Conservation (phyloP, 2,797 vertebrate species). For the Eremophila alpestris region DNA sequence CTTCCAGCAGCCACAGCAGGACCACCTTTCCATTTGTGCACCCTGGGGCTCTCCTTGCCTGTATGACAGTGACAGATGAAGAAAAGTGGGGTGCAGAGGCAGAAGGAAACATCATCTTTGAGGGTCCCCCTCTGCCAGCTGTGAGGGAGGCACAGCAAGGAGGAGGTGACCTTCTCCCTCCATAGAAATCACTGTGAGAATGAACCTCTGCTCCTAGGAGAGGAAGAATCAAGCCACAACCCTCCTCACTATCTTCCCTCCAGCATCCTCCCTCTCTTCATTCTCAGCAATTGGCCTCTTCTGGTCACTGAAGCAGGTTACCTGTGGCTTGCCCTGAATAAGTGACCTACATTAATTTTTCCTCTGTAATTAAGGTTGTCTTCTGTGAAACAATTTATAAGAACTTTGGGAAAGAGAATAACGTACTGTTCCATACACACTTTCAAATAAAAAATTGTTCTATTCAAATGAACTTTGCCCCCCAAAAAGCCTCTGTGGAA, state of each 20-base stretch:
- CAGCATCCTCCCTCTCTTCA: not conserved
- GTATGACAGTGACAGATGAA: not conserved
- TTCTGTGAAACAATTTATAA: not conserved
- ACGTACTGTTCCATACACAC: not conserved
- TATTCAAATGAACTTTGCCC: slow-evolving; percentile 4
- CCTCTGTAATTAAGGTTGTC: slow-evolving; percentile 43
- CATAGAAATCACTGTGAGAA: not conserved
- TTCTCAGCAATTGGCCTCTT: slow-evolving; percentile 9
- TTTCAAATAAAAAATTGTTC: not conserved
- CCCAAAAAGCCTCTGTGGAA: slow-evolving; percentile 36
- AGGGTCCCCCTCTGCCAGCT: not conserved
- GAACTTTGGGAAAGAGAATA: not conserved
- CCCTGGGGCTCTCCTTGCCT: accelerated
- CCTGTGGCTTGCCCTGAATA: not conserved
- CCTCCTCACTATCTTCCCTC: not conserved
- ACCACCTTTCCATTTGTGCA: not conserved
- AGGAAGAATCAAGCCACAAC: not conserved
- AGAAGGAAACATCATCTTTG: accelerated
- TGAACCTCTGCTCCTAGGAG: not conserved
- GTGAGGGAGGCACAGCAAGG: not conserved
- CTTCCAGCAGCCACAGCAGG: accelerated
- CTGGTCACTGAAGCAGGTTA: slow-evolving; percentile 15
- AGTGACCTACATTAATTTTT: slow-evolving; percentile 45
- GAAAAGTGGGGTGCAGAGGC: not conserved
- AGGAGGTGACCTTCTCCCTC: not conserved